Percentiles rank a stretch among this genome's conserved stretches.
phyloP scores from a whole-genome alignment of 1,140 invertebrate genomes.

The Camponotus pennsylvanicus region DNA sequence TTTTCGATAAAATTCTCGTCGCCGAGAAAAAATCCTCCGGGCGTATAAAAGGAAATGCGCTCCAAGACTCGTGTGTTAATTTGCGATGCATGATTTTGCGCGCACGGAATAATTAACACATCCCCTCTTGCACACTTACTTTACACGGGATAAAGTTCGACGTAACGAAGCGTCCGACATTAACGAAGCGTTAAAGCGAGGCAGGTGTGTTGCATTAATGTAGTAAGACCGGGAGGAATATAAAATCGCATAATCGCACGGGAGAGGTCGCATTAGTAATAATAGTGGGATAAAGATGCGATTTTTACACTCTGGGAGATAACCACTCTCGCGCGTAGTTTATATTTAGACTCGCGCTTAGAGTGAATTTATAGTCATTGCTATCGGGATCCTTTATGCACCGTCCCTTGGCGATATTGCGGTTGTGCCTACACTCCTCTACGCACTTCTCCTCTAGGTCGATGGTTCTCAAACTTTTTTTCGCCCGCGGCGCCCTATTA shows the following conservation, averaged over 20 bases:
- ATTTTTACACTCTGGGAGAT: constrained; percentile 25
- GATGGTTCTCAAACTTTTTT: constrained; percentile 59
- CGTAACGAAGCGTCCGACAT: constrained; percentile 80
- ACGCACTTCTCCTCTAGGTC: constrained; percentile 29
- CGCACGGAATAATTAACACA: constrained; percentile 63
- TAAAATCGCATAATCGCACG: constrained; percentile 78
- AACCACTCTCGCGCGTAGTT: constrained; percentile 16
- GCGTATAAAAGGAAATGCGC: neutral
- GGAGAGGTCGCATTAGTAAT: constrained; percentile 69
- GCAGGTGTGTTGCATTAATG: constrained; percentile 80
- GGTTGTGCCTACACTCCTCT: constrained; percentile 58
- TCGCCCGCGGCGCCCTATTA: constrained; percentile 26
- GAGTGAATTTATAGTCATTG: constrained; percentile 63
- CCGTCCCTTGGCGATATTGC: constrained; percentile 62
- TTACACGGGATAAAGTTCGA: constrained; percentile 72
- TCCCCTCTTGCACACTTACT: constrained; percentile 27
- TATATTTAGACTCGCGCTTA: constrained; percentile 61
- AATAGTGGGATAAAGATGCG: constrained; percentile 43
- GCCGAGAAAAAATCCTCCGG: neutral
- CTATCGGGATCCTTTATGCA: constrained; percentile 63
- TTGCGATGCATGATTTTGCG: constrained; percentile 45
- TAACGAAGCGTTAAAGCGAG: constrained; percentile 85
- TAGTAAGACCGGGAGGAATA: constrained; percentile 72
- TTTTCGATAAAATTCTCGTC: neutral
- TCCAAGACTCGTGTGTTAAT: constrained; percentile 4